phyloP scores from a whole-genome alignment of 2,113 vertebrate species.

The Sceloporus undulatus region DNA sequence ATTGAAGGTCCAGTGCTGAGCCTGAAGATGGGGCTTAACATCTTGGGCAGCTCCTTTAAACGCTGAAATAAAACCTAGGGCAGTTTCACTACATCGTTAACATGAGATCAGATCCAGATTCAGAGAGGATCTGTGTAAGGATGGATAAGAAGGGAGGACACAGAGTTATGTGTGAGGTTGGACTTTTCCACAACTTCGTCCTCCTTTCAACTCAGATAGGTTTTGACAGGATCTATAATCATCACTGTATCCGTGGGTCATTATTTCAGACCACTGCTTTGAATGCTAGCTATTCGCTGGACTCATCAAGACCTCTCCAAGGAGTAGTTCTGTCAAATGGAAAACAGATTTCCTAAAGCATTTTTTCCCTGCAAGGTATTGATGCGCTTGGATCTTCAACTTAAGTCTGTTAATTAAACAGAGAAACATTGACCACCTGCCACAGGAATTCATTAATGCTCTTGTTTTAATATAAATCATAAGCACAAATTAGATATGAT shows the following conservation, averaged over 20 bases:
- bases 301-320: constrained; percentile 46
- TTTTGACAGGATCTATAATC: constrained; percentile 13
- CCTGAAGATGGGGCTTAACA: too few species aligned
- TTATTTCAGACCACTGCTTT: constrained; percentile 32
- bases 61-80: too few species aligned
- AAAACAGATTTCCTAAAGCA: constrained; percentile 58
- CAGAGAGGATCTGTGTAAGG: background rate
- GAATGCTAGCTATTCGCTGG: constrained; percentile 35
- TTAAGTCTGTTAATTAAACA: constrained; percentile 67
- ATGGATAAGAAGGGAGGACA: background rate
- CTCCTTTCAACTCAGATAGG: constrained; percentile 2
- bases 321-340: constrained; percentile 58
- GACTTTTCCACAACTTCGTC: background rate
- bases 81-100: too few species aligned
- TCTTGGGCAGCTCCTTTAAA: too few species aligned
- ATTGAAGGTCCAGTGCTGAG: too few species aligned
- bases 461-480: constrained; percentile 53
- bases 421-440: constrained; percentile 67
- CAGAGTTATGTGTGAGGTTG: background rate
- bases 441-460: constrained; percentile 50
- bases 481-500: background rate
- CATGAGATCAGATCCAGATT: background rate
- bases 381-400: constrained; percentile 48
- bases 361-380: constrained; percentile 48
- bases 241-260: constrained; percentile 7